Conservation (phyloP, 2,113 vertebrate genomes). For the Pomatostomus ruficeps region DNA sequence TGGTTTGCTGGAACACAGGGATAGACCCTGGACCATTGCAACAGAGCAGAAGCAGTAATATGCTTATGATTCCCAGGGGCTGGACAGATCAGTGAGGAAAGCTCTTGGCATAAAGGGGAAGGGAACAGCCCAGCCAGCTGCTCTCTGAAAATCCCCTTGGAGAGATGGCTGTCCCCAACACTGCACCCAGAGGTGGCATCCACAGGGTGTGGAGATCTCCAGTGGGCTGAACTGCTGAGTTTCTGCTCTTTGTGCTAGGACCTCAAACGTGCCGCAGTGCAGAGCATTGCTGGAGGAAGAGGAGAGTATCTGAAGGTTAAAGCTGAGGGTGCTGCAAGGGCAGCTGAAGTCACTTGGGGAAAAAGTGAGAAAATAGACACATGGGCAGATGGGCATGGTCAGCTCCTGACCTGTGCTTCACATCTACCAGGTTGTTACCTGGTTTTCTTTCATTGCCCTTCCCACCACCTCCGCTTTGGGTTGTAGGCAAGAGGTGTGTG, state of each 20-base stretch:
- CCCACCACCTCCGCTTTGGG: not conserved
- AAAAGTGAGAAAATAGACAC: not conserved
- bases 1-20: not conserved
- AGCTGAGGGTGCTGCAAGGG: not conserved
- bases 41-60: not conserved
- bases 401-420: not conserved
- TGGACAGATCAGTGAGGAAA: not conserved
- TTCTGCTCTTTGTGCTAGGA: not conserved
- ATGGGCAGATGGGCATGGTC: not conserved
- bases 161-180: not conserved
- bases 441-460: not conserved
- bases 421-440: not conserved
- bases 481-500: not conserved
- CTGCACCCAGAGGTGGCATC: not conserved
- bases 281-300: not conserved
- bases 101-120: not conserved
- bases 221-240: not conserved
- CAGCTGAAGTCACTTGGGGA: not conserved
- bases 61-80: not conserved
- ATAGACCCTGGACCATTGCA: not conserved
- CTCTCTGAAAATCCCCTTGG: not conserved
- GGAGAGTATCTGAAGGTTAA: not conserved
- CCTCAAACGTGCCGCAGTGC: not conserved
- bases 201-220: not conserved
- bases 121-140: not conserved